phyloP scores from a whole-genome alignment of 1,140 invertebrate genomes.

The Drosophila fuyamai region DNA sequence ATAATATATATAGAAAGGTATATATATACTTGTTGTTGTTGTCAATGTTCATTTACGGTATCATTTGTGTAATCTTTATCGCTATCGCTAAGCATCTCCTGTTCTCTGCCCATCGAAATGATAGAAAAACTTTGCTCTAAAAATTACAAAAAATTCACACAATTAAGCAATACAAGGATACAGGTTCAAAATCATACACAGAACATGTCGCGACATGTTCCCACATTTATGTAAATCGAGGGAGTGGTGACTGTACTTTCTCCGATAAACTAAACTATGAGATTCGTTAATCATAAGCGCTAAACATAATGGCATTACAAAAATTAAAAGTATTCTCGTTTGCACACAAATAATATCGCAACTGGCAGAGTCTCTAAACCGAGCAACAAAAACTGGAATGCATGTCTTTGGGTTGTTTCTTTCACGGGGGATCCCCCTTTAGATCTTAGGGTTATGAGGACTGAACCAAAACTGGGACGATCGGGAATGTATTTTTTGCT shows the following conservation, averaged over 20 bases:
- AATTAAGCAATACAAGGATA: conserved; percentile 55
- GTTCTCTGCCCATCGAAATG: conserved; percentile 19
- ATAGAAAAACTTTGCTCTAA: conserved; percentile 31
- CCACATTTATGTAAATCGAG: conserved; percentile 17
- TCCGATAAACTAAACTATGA: conserved; percentile 44
- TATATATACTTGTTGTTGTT: conserved; percentile 39
- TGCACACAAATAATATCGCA: conserved; percentile 77
- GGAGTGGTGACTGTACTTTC: conserved; percentile 31
- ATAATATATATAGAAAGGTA: conserved; percentile 57
- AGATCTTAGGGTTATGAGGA: conserved; percentile 22
- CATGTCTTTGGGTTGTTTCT: background rate
- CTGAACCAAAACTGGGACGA: background rate
- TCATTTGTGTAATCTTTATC: conserved; percentile 40
- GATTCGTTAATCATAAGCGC: conserved; percentile 56
- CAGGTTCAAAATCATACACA: conserved; percentile 44
- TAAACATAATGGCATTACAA: conserved; percentile 44
- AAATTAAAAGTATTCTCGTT: conserved; percentile 71
- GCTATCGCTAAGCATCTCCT: conserved; percentile 31
- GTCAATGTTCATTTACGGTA: conserved; percentile 43
- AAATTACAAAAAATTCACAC: conserved; percentile 61
- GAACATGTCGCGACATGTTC: conserved; percentile 11
- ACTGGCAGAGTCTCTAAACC: conserved; percentile 46
- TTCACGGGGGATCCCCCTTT: background rate
- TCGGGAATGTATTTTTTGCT: conserved; percentile 15
- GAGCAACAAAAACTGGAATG: conserved; percentile 46